Base-by-base conservation (phyloP, 2,888 invertebrate genomes). In the Antheraea assamensis region DNA sequence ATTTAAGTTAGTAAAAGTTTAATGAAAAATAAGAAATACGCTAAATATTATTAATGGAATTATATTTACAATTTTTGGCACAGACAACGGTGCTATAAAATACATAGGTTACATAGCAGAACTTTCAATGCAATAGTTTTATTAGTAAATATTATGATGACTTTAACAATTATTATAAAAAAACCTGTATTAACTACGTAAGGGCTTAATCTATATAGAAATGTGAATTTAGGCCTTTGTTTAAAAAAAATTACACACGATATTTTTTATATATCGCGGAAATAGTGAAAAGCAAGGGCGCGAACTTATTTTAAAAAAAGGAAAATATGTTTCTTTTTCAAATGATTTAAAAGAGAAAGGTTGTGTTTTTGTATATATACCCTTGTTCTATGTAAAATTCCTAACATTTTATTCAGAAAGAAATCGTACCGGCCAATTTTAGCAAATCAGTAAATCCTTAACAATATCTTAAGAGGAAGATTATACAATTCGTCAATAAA, bases 41-140 rank as follows among this genome's bases (percentile, higher is more conserved):
- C 72, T 74, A 71, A 72, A 76, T 75, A 71, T 76, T 75, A 71
- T 76, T 81, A 81, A 86, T 87, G 88, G 89, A 87, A 90, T 88
- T 87, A 89, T 92, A 92, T 92, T 89, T 92, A 93, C 90, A 92
- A 84, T 85, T 83, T 91, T 94, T 94, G 94, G 94, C 94, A 94
- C 94, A 91, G 89, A 87, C 90, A 88, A 87, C 86, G 92, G 91
- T 91, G 89, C 88, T n/a, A 24, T 58, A 80, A 80, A 80, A 82
- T 83, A 88, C 85, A 85, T 86, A 83, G n/a, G 86, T 86, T 83
- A 87, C 86, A 35, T 35, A 87, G 82, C 85, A 82, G 85, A 86
- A 84, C 80, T 81, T 84, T 82, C 83, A 82, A 81, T 78, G 76
- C 78, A 80, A 79, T 86, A 81, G 80, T 85, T 85, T n/a, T 85